Base-by-base conservation (phyloP, 2,113 vertebrate genomes). In the Hippocampus zosterae region DNA sequence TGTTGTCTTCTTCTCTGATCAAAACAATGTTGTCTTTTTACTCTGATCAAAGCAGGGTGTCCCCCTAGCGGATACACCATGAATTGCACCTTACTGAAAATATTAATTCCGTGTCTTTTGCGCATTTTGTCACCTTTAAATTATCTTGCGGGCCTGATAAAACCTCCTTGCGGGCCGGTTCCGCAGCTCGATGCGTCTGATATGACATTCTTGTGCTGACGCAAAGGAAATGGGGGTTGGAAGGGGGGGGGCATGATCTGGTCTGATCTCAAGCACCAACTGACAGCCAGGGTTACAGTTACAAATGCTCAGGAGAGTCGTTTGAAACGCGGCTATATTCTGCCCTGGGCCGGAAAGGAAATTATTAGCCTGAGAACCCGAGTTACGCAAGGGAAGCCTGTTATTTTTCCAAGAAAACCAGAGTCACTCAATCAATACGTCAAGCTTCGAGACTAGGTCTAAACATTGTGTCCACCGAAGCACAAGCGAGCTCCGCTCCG, bases 361-460 rank as follows among this genome's bases (percentile, higher is more conserved):
- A 12, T 37, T 68, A 23, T 65, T 42, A 42, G 67, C n/a, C 61
- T 61, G 50, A 52, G 50, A 69, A 69, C 11, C 67, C 16, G 5
- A 27, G 25, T 69, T 60, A 59, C 12, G 48, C 48, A 53, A 53
- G 52, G 2, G 25, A 62, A 50, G 2, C 2, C 23, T 65, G 62
- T n/a, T 6, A 23, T 64, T 27, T 8, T 44, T 44, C 42, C n/a
- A 27, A 12, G 64, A 62, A 71, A 56, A 62, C 44, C 33, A 11
- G 68, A 7, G 6, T 67, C 65, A 53, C 46, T 52, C 19, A 67
- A 67, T 67, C 25, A 52, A 50, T 33, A 21, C 3, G 46, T 29
- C 46, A 53, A 37, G 19, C 53, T 65, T 64, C 19, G 41, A 57
- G 9, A 8, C 33, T 0, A 11, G 12, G 12, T 44, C 13, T 44